A percentile compares a stretch with the other conserved stretches of the same genome.
phyloP scores from a whole-genome alignment of 2,113 vertebrate species.

The Mustelus asterias region DNA sequence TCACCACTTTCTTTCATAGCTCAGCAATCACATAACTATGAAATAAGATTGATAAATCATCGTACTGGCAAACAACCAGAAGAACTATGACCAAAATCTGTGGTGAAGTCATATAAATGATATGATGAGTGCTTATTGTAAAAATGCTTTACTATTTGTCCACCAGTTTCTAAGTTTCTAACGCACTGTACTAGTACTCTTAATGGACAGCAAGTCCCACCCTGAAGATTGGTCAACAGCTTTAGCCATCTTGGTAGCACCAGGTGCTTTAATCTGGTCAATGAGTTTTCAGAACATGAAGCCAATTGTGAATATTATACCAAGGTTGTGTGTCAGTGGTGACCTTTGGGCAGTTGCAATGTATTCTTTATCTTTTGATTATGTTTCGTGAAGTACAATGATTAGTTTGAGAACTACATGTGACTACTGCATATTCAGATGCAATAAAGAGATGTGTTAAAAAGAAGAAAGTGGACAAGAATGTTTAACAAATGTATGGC shows the following conservation, averaged over 20 bases:
- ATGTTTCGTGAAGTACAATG: background rate
- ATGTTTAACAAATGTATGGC: background rate
- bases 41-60: background rate
- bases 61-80: background rate
- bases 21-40: background rate
- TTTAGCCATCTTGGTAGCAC: too few species aligned
- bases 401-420: background rate
- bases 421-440: background rate
- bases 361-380: background rate
- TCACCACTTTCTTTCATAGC: background rate
- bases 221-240: too few species aligned
- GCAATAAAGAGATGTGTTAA: background rate
- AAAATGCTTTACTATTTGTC: background rate
- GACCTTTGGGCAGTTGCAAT: background rate
- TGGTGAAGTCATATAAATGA: too few species aligned
- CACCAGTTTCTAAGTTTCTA: background rate
- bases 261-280: background rate
- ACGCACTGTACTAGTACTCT: background rate
- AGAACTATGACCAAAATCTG: background rate
- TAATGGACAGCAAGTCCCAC: too few species aligned
- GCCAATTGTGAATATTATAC: background rate
- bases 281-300: background rate
- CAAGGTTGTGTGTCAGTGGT: background rate
- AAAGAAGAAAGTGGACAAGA: background rate
- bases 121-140: conserved; percentile 1